These are phyloP conservation scores for Lepidothrix coronata DNA, from an alignment of 2,113 vertebrate species.

Conservation along the genomic window DNA sequence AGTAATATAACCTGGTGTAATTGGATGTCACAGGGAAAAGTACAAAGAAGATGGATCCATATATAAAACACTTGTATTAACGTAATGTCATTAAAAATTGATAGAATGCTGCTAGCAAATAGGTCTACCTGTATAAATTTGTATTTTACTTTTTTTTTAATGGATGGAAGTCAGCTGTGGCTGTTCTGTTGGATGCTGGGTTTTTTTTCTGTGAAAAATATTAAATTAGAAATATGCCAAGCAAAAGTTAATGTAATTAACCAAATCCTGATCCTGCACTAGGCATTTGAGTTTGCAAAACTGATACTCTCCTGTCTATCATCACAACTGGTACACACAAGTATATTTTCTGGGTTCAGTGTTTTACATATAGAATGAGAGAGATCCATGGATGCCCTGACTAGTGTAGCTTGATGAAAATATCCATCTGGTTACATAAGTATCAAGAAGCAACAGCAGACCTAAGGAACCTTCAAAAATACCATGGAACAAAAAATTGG, in stretches of 20 bases:
- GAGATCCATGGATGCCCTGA: background rate
- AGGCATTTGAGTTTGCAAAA: background rate
- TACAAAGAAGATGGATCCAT: background rate
- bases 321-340: no score
- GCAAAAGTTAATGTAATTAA: background rate
- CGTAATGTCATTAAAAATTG: background rate
- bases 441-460: background rate
- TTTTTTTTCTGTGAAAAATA: background rate
- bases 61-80: background rate
- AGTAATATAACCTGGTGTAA: background rate
- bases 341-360: background rate
- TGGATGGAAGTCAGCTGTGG: background rate
- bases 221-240: background rate
- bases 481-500: background rate
- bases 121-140: background rate
- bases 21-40: background rate
- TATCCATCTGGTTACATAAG: background rate
- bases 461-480: background rate
- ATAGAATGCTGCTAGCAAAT: background rate
- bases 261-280: background rate
- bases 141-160: background rate
- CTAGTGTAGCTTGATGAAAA: background rate
- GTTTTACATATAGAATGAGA: background rate
- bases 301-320: background rate
- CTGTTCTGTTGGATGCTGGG: background rate